Percentiles rank a stretch among this genome's conserved stretches.
Evolutionary conservation across 2,113 vertebrate species (phyloP).

Genomic region (Todiramphus chloris): DNA sequence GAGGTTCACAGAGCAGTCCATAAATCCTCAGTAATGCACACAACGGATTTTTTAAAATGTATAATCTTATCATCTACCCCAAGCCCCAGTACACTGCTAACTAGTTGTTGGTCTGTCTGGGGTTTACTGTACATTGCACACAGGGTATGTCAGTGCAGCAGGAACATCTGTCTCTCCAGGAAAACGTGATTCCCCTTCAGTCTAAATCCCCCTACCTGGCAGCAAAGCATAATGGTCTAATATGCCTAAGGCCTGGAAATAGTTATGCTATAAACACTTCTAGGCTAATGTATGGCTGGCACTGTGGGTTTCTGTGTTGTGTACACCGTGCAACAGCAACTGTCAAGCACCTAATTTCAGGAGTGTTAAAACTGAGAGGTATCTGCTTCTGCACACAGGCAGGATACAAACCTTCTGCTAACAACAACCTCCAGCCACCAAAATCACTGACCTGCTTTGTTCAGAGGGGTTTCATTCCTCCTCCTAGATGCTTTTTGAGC

Average conservation of each 20-base stretch:
- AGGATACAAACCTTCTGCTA: neutral
- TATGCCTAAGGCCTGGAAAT: neutral
- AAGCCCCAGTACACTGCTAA: neutral
- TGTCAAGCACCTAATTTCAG: neutral
- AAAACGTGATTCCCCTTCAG: neutral
- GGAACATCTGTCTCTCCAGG: neutral
- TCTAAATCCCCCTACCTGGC: neutral
- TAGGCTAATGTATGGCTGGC: neutral
- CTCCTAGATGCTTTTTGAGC: neutral
- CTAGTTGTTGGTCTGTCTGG: neutral
- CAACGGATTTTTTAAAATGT: neutral
- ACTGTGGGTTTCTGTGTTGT: neutral
- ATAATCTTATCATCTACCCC: neutral
- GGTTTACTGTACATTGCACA: too few relatives aligned
- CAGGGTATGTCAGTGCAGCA: too few relatives aligned
- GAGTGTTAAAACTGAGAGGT: neutral
- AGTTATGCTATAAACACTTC: neutral
- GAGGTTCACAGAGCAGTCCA: neutral
- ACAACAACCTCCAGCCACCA: neutral
- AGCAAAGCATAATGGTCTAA: neutral
- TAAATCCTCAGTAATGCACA: slow-evolving; percentile 5
- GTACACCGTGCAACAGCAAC: neutral
- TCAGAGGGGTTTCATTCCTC: neutral
- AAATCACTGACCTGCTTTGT: neutral
- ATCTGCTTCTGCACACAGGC: neutral